Conservation (phyloP, 2,113 vertebrate genomes). For the Hemiscyllium ocellatum region DNA sequence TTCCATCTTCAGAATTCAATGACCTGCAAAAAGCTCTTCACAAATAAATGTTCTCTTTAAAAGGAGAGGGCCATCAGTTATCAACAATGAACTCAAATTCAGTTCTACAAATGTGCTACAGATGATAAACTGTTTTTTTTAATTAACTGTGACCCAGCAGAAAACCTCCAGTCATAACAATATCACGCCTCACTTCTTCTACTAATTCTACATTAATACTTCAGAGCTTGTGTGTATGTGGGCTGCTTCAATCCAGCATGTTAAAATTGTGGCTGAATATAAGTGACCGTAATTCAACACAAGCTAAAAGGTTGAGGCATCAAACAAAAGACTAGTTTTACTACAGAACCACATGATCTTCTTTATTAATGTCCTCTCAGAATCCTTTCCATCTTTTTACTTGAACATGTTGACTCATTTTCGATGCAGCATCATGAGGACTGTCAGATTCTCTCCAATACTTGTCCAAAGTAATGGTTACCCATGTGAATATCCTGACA, state of each 20-base stretch:
- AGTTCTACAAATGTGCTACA: conserved; percentile 14
- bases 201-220: conserved; percentile 19
- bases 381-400: background rate
- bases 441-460: background rate
- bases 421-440: background rate
- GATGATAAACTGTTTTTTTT: conserved; percentile 24
- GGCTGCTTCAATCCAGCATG: background rate
- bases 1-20: background rate
- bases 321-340: background rate
- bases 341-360: too few species aligned
- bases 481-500: background rate
- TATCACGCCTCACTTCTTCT: conserved; percentile 10
- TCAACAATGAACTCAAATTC: conserved; percentile 13
- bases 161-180: conserved; percentile 25
- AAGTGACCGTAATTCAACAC: background rate
- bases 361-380: background rate
- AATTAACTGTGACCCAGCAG: conserved; percentile 32
- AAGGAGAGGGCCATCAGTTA: background rate
- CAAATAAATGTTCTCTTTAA: background rate
- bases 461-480: background rate
- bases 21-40: background rate
- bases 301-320: background rate
- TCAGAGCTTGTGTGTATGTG: conserved; percentile 10
- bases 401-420: background rate
- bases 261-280: background rate